Conservation (phyloP, 2,113 vertebrate genomes). For the Cyphomyrus plagiostoma region DNA sequence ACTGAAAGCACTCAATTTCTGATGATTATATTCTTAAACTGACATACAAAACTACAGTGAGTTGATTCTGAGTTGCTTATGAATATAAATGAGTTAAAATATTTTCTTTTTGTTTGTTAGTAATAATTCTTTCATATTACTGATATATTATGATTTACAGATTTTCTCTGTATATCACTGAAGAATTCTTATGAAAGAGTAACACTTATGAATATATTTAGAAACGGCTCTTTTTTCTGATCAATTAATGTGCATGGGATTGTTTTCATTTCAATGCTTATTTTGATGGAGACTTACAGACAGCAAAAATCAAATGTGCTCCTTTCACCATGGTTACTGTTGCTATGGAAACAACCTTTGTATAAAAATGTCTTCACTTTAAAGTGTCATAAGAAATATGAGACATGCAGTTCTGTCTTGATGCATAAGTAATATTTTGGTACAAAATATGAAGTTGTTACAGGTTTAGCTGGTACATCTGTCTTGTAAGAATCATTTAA, state of each 20-base stretch:
- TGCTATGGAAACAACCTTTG: conserved; percentile 2
- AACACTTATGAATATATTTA: background rate
- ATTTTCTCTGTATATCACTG: background rate
- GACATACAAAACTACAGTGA: background rate
- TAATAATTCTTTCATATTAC: background rate
- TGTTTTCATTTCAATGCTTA: background rate
- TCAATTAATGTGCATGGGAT: background rate
- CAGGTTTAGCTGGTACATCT: background rate
- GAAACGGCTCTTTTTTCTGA: background rate
- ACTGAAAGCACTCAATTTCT: background rate
- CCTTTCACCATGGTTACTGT: conserved; percentile 7
- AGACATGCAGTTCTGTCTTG: background rate
- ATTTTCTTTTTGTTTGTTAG: background rate
- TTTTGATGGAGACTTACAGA: background rate
- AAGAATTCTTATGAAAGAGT: background rate
- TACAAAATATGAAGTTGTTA: background rate
- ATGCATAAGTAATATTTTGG: background rate
- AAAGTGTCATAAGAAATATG: background rate
- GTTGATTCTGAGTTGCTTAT: background rate
- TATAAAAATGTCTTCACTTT: conserved; percentile 4
- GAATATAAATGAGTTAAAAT: background rate
- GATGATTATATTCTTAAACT: background rate
- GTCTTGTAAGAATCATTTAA: background rate
- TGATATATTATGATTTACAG: background rate
- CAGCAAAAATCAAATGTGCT: background rate